Evolutionary conservation across 1,140 invertebrate species (phyloP), one percentile per base, ranked within the genome.

Genomic region (Armadillidium nasatum): DNA sequence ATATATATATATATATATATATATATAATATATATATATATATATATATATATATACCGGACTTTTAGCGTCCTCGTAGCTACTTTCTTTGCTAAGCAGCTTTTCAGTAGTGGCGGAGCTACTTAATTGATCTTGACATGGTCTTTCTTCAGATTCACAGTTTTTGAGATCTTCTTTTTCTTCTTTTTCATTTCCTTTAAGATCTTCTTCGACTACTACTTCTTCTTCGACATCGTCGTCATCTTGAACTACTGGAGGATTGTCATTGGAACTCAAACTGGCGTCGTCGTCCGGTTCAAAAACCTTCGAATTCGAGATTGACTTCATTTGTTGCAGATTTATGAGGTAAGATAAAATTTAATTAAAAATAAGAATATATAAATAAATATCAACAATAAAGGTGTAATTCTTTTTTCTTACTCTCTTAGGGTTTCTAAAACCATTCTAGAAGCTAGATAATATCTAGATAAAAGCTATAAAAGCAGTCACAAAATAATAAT

Each of bases 231-330:
- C 73, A 15, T 71, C 44, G 60, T 79, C 77, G 23, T 78, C 76
- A 21, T 75, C 75, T 75, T 83, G 83, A 10, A 78, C 71, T 9
- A 73, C 75, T 50, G 75, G 74, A 4, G 79, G 74, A 68, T 79
- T 71, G 69, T 79, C 21, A 11, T 74, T 72, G 9, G 83, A 85
- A 19, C 78, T 79, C n/a, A 83, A 80, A 72, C 84, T 85, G 10
- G 82, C 45, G 44, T 82, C 83, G 76, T 82, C 83, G 74, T 85
- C 85, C 4, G 77, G 79, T 50, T 86, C 84, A 78, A 85, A 85
- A 19, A 86, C 85, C 85, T 85, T 77, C 33, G 66, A 21, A 11
- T 60, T 13, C 19, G 19, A 60, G 19, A 19, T 60, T 13, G 50
- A 15, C 50, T 60, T 33, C 33, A 33, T 33, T 33, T 33, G 33